Base-by-base conservation (phyloP, 2,113 vertebrate genomes). In the Lichenostomus cassidix region DNA sequence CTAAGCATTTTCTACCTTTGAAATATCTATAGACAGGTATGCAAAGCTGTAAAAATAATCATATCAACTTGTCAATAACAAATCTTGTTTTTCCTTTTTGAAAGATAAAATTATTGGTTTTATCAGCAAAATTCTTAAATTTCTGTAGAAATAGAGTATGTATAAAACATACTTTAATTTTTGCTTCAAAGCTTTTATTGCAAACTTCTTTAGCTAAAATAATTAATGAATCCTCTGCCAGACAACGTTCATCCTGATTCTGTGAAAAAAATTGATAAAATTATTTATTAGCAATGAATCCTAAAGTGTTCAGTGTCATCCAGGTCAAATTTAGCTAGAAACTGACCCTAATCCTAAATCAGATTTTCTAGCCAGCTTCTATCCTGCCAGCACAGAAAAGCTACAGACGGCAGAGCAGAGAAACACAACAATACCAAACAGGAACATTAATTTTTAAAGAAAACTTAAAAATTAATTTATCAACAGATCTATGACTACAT, bases 281-380 rank as follows among this genome's bases (percentile, higher is more conserved):
- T n/a, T 47, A 74, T 55, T 92, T 46, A 59, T 75, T 60, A 64
- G 24, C 4, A 64, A 42, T 68, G n/a, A 83, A 73, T 77, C 14
- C 31, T 74, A 19, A 56, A 31, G 28, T 52, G 20, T 84, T 75
- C 37, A n/a, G 18, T 60, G 65, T 7, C n/a, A 53, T 41, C 15
- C 65, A 65, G 33, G 63, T 82, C 84, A 91, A 91, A 87, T 82
- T 84, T 37, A 79, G 52, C 69, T 50, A 64, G 42, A 89, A 81
- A 82, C 5, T 95, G 74, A 89, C 62, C 58, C 84, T 92, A 94
- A 91, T 91, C 29, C 81, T 82, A 79, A 82, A 85, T 69, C 44
- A 91, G 81, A 87, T 93, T 95, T 91, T 79, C 78, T 52, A 71
- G 39, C 10, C 55, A 89, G 39, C 21, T 17, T 87, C 65, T 79